Conservation (phyloP, 2,888 invertebrate species). For the Sarcophaga caerulescens region DNA sequence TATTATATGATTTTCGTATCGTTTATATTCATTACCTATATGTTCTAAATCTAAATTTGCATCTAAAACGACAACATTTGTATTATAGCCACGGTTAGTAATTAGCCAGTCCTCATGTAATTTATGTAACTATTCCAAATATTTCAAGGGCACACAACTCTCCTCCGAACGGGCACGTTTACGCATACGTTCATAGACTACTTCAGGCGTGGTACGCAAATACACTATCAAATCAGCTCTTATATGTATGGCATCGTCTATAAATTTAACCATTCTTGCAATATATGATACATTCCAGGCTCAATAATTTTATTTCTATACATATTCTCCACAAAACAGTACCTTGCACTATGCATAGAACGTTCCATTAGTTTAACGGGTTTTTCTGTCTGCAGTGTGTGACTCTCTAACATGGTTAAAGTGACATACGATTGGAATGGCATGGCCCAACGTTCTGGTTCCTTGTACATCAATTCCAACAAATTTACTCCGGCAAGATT, state of each 20-base stretch:
- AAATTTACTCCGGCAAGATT: slow-evolving; percentile 90
- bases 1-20: slow-evolving; percentile 83
- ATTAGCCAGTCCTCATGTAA: slow-evolving; percentile 89
- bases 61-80: slow-evolving; percentile 87
- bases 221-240: slow-evolving; percentile 92
- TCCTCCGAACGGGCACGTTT: slow-evolving; percentile 91
- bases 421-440: slow-evolving; percentile 96
- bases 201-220: slow-evolving; percentile 85
- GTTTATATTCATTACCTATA: slow-evolving; percentile 85
- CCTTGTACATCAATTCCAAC: slow-evolving; percentile 92
- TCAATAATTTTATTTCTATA: slow-evolving; percentile 86
- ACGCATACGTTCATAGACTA: slow-evolving; percentile 87
- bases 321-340: slow-evolving; percentile 92
- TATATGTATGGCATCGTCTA: slow-evolving; percentile 87
- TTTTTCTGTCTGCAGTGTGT: slow-evolving; percentile 84
- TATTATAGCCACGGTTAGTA: slow-evolving; percentile 83
- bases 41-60: slow-evolving; percentile 86
- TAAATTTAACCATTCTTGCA: slow-evolving; percentile 94
- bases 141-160: slow-evolving; percentile 89
- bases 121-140: slow-evolving; percentile 89
- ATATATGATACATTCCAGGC: slow-evolving; percentile 89
- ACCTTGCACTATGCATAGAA: slow-evolving; percentile 90
- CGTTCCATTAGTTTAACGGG: slow-evolving; percentile 94
- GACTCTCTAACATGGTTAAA: slow-evolving; percentile 92
- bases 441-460: slow-evolving; percentile 91